Evolutionary conservation across 2,113 vertebrate genomes (phyloP), one percentile per base, ranked within the genome.

Genomic region (Cebus imitator): DNA sequence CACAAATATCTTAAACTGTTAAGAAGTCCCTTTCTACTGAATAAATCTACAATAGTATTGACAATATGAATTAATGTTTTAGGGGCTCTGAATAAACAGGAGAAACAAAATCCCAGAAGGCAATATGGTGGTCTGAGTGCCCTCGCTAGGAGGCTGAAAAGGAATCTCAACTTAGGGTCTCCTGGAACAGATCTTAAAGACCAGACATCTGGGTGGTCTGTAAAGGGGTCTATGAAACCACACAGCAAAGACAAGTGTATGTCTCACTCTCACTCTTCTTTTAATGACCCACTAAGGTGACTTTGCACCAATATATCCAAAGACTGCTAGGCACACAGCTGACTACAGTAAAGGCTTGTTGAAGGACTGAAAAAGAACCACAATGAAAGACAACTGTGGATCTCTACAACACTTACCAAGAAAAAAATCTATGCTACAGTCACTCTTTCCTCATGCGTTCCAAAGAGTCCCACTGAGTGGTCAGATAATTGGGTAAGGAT

Each of bases 81-180:
- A 25, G 66, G 9, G 64, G 17, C 57, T 87, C 10, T 85, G 20
- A 83, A 40, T 43, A 45, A 87, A 93, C 1, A n/a, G 45, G 72
- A 80, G 52, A 86, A 93, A 93, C 9, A 96, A 64, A 93, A 87
- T 61, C 25, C 57, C 64, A 82, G 30, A 91, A 88, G 88, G 52
- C 52, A 95, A 96, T 9, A 50, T n/a, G 85, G 48, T 87, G 73
- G 57, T 88, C 48, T 68, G 87, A 82, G 58, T 83, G 94, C 97
- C 97, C 95, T 97, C 94, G 96, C 97, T 95, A 97, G 87, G 81
- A 92, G 96, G 52, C 40, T 64, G 88, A 90, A 84, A 64, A 81
- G 10, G 70, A 96, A 85, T 86, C 73, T 92, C 25, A 72, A 88
- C 20, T 55, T 73, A 92, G 17, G 37, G 35, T 52, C 32, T 86